A percentile compares a stretch with the other conserved stretches of the same genome.
phyloP scores from a whole-genome alignment of 1,140 invertebrate species.

The Helicoverpa zea region DNA sequence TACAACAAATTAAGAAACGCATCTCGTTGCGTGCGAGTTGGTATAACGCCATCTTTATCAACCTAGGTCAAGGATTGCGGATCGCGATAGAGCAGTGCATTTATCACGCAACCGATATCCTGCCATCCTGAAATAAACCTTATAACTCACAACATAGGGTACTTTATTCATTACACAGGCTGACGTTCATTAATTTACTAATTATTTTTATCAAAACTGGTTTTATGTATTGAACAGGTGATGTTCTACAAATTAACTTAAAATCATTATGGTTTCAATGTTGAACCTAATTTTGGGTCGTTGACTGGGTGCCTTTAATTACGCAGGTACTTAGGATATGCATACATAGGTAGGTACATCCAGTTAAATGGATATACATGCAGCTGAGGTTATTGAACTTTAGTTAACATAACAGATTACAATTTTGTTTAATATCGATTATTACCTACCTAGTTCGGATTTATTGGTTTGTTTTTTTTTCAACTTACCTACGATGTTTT shows the following conservation, averaged over 20 bases:
- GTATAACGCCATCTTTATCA: constrained; percentile 51
- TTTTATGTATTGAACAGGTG: constrained; percentile 29
- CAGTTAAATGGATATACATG: neutral
- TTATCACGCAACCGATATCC: constrained; percentile 46
- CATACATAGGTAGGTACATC: too few species aligned
- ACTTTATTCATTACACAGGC: neutral
- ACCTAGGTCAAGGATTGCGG: constrained; percentile 56
- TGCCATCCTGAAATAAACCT: neutral
- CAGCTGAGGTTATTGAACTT: neutral
- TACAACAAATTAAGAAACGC: constrained; percentile 21
- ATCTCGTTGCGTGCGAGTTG: constrained; percentile 19
- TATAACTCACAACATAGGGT: neutral
- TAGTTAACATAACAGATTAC: neutral
- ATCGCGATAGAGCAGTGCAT: constrained; percentile 43
- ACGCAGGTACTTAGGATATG: neutral
- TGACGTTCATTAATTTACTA: constrained; percentile 43
- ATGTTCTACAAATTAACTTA: constrained; percentile 24
- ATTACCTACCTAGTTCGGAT: too few species aligned
- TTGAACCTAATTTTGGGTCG: constrained; percentile 25
- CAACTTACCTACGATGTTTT: too few species aligned
- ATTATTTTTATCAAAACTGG: constrained; percentile 50
- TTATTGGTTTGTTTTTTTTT: too few species aligned
- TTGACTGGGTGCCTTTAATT: constrained; percentile 3
- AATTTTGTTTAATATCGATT: neutral
- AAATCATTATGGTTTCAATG: constrained; percentile 28